A percentile compares a stretch with the other conserved stretches of the same genome.
Evolutionary conservation across 2,797 vertebrate species (phyloP).

Genomic region (Anomalospiza imberbis): DNA sequence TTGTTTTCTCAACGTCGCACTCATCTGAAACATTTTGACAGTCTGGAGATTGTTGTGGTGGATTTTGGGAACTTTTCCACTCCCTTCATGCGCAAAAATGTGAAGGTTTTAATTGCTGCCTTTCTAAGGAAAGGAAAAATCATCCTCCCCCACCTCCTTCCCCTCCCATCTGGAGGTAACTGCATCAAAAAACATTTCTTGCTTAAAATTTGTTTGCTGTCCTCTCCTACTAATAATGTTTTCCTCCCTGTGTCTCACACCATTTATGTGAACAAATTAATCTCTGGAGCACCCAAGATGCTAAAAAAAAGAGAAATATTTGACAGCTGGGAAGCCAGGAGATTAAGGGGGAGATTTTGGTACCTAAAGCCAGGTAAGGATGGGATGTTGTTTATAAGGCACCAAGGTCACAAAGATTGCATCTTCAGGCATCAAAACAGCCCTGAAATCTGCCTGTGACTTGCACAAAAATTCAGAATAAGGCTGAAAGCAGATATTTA

Average conservation of each 20-base stretch:
- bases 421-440: background rate
- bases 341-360: background rate
- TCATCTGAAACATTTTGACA: background rate
- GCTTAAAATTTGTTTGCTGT: background rate
- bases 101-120: background rate
- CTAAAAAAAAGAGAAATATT: background rate
- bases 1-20: background rate
- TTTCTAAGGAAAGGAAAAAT: background rate
- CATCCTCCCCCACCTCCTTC: background rate
- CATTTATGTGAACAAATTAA: background rate
- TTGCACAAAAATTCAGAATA: background rate
- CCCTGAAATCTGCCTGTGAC: background rate
- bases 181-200: background rate
- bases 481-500: background rate
- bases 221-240: background rate
- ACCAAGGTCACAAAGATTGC: background rate
- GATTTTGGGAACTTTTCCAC: background rate
- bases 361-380: background rate
- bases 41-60: background rate
- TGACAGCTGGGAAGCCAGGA: background rate
- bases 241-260: background rate
- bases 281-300: background rate
- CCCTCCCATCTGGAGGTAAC: background rate
- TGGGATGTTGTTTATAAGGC: background rate
- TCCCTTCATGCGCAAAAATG: background rate